Base-by-base conservation (phyloP, 2,113 vertebrate genomes). In the Nibea albiflora region DNA sequence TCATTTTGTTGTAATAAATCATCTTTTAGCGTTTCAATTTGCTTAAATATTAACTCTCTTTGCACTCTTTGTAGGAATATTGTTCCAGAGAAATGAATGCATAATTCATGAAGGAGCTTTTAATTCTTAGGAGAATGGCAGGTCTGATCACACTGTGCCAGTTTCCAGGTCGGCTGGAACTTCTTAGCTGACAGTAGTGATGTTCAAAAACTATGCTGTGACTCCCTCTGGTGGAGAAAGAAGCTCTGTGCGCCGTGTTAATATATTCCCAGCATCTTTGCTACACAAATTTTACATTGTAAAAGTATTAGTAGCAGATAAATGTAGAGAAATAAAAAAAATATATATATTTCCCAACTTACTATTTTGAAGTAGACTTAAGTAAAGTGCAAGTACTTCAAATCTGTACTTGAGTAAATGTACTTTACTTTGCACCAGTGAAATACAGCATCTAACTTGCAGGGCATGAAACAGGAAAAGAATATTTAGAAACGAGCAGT, bases 191-290 rank as follows among this genome's bases (percentile, higher is more conserved):
- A 8, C 31, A 1, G 15, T 8, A 4, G 14, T 47, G 17, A 58
- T 5, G 0, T 26, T 63, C 20, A 73, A 81, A 85, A 74, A 28
- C 58, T 39, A 39, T 42, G 31, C 42, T 46, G 0, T 73, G 76
- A 72, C 87, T n/a, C 75, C 90, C 88, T 84, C 93, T 92, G 15
- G 57, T 89, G 92, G 90, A 19, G 2, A 54, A 47, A 68, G 62
- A 2, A 5, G 6, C 58, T 42, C n/a, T 11, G 22, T 87, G 39
- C 85, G 84, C 2, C 2, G 2, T 52, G 9, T 39, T 31, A 10
- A 44, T 10, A 11, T n/a, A 2, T 22, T 50, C 0, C 2, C 16
- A 31, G 12, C 22, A n/a, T 49, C 7, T 39, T 60, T 44, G 15
- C 24, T 5, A 35, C 35, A 35, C 35, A 35, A 35, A 2, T 35